Percentiles rank a stretch among this genome's conserved stretches.
Evolutionary conservation across 2,797 vertebrate genomes (phyloP).

Genomic region (Cyclopterus lumpus): DNA sequence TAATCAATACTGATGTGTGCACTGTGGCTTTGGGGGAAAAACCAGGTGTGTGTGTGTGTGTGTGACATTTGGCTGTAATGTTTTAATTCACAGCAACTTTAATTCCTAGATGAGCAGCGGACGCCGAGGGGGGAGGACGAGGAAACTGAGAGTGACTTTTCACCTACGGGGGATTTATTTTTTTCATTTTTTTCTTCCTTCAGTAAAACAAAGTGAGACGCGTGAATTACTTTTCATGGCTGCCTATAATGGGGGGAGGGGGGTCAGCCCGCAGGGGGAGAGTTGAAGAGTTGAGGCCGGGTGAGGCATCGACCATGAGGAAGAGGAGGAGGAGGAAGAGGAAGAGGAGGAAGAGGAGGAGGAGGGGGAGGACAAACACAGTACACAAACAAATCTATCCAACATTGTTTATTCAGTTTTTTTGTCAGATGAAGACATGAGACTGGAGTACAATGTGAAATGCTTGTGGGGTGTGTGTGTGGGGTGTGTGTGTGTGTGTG

Average conservation of each 20-base stretch:
- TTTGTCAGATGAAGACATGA: conserved; percentile 67
- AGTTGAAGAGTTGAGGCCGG: not conserved
- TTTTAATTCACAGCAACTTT: conserved; percentile 13
- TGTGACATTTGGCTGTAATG: not conserved
- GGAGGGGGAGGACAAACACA: not conserved
- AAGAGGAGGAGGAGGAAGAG: no score
- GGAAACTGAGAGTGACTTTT: conserved; percentile 26
- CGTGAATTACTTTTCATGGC: conserved; percentile 12
- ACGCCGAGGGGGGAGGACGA: not conserved
- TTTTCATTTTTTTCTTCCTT: not conserved
- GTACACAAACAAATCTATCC: conserved; percentile 11
- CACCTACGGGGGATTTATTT: not conserved
- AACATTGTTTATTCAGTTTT: conserved; percentile 71
- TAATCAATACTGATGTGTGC: conserved; percentile 68
- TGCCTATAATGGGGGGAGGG: not conserved
- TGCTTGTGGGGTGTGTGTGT: conserved; percentile 9
- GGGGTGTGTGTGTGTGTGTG: not conserved
- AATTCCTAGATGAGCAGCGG: conserved; percentile 13
- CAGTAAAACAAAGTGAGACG: not conserved
- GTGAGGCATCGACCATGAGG: conserved; percentile 14
- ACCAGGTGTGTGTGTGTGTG: not conserved
- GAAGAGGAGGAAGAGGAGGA: not conserved
- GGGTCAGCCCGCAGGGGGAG: not conserved
- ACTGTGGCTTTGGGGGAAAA: conserved; percentile 5
- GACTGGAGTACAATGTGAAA: conserved; percentile 64